phyloP scores from a whole-genome alignment of 2,888 invertebrate genomes.

The Monopis laevigella region DNA sequence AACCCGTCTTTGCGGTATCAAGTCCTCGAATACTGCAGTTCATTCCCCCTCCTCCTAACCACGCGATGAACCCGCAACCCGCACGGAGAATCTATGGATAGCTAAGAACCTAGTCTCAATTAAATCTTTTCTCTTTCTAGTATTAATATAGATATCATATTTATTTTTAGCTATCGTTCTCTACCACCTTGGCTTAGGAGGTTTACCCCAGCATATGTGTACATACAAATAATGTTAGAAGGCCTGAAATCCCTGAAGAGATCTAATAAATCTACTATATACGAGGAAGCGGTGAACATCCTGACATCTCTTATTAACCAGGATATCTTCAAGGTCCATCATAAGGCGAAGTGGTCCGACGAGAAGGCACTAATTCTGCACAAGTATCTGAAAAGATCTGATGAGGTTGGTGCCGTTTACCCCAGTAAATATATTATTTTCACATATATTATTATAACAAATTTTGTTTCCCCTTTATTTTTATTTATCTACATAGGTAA shows the following conservation, averaged over 20 bases:
- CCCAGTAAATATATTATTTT: too few species aligned
- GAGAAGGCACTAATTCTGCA: constrained; percentile 71
- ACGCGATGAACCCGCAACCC: too few species aligned
- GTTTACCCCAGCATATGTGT: constrained; percentile 64
- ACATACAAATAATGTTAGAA: constrained; percentile 41
- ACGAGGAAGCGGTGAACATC: constrained; percentile 53
- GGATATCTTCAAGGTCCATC: constrained; percentile 46
- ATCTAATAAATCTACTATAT: constrained; percentile 23
- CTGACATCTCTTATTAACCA: constrained; percentile 61
- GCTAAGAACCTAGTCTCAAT: too few species aligned
- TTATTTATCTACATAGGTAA: too few species aligned
- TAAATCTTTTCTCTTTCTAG: too few species aligned
- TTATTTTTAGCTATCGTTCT: constrained; percentile 33
- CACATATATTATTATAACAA: too few species aligned
- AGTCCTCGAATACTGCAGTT: too few species aligned
- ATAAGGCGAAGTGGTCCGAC: constrained; percentile 64
- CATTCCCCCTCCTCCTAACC: too few species aligned
- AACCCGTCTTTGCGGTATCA: too few species aligned
- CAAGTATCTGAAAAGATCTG: constrained; percentile 28
- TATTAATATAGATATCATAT: neutral
- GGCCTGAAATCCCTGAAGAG: constrained; percentile 49
- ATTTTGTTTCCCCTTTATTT: too few species aligned
- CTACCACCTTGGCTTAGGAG: constrained; percentile 63
- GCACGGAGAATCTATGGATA: too few species aligned
- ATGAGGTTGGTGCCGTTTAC: constrained; percentile 36